Evolutionary conservation across 2,888 invertebrate genomes (phyloP).

Genomic region (Pyrrhosoma nymphula): DNA sequence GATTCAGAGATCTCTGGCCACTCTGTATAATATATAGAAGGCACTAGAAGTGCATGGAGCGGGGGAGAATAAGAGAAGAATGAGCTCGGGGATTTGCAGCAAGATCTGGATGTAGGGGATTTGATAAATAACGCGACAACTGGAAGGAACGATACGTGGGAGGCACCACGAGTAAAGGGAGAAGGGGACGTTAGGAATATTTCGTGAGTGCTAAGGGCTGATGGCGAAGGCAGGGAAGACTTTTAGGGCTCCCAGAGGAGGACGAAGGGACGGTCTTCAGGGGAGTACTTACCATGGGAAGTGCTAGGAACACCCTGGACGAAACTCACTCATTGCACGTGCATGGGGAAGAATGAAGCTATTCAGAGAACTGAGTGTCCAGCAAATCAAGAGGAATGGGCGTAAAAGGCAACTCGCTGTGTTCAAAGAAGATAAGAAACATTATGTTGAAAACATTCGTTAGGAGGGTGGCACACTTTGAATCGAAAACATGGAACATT

Average conservation of each 20-base stretch:
- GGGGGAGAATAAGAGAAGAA: neutral
- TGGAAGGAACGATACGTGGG: neutral
- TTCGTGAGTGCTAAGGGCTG: neutral
- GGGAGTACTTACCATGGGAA: neutral
- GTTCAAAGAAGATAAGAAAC: too few relatives aligned
- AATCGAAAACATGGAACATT: too few relatives aligned
- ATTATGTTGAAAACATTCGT: too few relatives aligned
- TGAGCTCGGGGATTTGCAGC: neutral
- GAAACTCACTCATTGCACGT: neutral
- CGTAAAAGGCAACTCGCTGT: neutral
- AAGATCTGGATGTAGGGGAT: neutral
- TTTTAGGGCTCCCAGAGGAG: neutral
- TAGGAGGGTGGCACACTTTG: too few relatives aligned
- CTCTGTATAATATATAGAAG: neutral
- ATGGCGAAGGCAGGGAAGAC: neutral
- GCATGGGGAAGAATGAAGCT: neutral
- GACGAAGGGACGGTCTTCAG: neutral
- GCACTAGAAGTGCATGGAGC: neutral
- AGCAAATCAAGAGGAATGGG: neutral
- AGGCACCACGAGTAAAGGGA: neutral
- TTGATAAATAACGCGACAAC: slow-evolving; percentile 35
- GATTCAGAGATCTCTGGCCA: neutral
- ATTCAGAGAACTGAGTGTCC: neutral
- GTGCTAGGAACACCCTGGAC: neutral
- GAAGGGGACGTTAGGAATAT: neutral